A percentile compares a stretch with the other conserved stretches of the same genome.
Evolutionary conservation across 2,888 invertebrate genomes (phyloP).

Genomic region (Anoplius nigerrimus): DNA sequence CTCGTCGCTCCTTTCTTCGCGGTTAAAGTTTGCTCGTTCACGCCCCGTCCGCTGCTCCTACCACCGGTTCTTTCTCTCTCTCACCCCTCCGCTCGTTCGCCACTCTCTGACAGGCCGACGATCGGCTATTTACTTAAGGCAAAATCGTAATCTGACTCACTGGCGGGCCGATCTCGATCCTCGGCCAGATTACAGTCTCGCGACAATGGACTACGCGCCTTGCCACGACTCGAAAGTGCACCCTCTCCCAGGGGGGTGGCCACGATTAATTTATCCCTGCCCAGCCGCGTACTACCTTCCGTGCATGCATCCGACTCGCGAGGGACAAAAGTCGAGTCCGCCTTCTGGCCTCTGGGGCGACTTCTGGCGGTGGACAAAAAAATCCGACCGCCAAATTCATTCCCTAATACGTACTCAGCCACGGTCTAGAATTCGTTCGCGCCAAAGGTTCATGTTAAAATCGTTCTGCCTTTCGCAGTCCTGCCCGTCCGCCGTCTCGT

Average conservation of each 20-base stretch:
- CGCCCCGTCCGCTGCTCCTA: constrained; percentile 29
- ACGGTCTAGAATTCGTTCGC: constrained; percentile 67
- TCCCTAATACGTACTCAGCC: constrained; percentile 63
- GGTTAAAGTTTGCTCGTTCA: constrained; percentile 64
- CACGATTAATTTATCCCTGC: too few species aligned
- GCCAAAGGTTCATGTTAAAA: constrained; percentile 68
- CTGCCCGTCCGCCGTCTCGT: constrained; percentile 15
- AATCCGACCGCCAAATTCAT: constrained; percentile 62
- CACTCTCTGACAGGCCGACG: background rate
- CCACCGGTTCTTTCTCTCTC: background rate
- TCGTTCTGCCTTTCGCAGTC: constrained; percentile 26
- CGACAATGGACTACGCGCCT: background rate
- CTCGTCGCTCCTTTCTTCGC: constrained; percentile 44
- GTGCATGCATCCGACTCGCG: too few species aligned
- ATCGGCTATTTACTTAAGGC: background rate
- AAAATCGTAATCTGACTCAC: background rate
- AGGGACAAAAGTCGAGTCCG: too few species aligned
- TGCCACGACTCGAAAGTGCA: background rate
- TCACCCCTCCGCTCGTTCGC: background rate
- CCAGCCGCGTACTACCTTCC: too few species aligned
- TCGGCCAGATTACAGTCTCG: background rate
- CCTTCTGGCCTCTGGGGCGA: too few species aligned
- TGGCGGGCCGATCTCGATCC: too few species aligned
- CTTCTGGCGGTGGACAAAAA: too few species aligned
- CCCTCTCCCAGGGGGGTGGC: too few species aligned